Evolutionary conservation across 2,797 vertebrate species (phyloP), one percentile per base, ranked within the genome.

Genomic region (Microhierax caerulescens): DNA sequence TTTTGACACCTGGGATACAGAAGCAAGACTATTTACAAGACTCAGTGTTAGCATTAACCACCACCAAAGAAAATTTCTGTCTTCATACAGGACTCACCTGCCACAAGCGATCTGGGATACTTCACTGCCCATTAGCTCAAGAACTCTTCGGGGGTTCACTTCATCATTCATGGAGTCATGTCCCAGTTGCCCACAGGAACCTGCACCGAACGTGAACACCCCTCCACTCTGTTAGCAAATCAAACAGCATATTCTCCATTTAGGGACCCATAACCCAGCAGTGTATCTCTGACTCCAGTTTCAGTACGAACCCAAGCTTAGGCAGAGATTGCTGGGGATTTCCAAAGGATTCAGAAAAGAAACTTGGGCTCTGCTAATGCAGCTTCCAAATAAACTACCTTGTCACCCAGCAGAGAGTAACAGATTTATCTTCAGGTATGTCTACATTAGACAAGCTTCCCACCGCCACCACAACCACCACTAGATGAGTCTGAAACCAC

Each of bases 121-220:
- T 92, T 99, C 99, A 15, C 98, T 99, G 53, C 99, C 99, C 99
- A 99, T 99, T 56, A 99, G 98, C 95, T 99, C 99, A 94, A 99
- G 97, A 76, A 99, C 99, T 96, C 99, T 98, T 96, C 99, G 98
- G 85, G 99, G 99, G 95, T 99, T 98, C 88, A 99, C 98, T 95
- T 99, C 99, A 36, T 98, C 98, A 43, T 99, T 98, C 97, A 98
- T 98, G 87, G 99, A 99, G 91, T 99, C 99, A 2, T 99, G 99
- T 56, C 99, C 99, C 96, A 99, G 98, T 78, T 99, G 99, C 78
- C 99, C 99, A 2, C 98, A 98, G 7, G 98, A 99, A 83, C 99
- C 99, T 48, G 98, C 98, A 61, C 99, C 99, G 96, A 99, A 99
- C 6, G 99, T 99, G 97, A 99, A 99, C 97, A 99, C 97, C 59